Base-by-base conservation (phyloP, 2,797 vertebrate species). In the Darevskia mixta region DNA sequence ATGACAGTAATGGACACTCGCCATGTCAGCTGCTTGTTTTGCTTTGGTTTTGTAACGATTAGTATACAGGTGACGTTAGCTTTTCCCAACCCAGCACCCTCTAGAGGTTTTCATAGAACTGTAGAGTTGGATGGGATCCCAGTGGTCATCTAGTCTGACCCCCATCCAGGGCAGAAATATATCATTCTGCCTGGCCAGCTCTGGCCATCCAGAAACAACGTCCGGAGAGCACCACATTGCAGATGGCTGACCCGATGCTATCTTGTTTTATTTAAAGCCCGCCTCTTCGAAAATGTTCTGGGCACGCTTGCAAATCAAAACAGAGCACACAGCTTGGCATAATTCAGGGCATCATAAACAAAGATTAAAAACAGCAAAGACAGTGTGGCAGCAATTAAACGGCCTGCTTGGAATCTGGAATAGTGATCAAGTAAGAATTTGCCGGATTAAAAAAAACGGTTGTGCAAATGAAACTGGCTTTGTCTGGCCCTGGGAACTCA, bases 1-100 rank as follows among this genome's bases (percentile, higher is more conserved):
- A 15, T 2, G 2, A 0, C n/a, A 1, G 10, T 5, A 1, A 15
- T 9, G 20, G 2, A 11, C 35, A 8, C 9, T 35, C 25, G 4
- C 15, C n/a, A 4, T 43, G 38, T 23, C 32, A 8, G 27, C 10
- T 2, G 2, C 25, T 76, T 64, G 7, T 11, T 20, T 61, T 61
- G 15, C 58, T 64, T 64, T 64, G 61, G 17, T 43, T 2, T n/a
- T 6, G 38, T 2, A 13, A 27, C 3, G 0, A 20, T 20, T 20
- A 1, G 17, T 35, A n/a, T 72, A 15, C 32, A 15, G 72, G 35
- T 20, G 35, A 35, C 0, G 1, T 73, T 35, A 38, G 35, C 72
- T 35, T 73, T 73, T 38, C 35, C 32, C 71, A 72, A 72, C n/a
- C 29, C 6, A 15, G 32, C 32, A n/a, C 32, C 32, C 10, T 32